These are phyloP conservation scores for Gobio occitaniae DNA, from an alignment of 2,797 vertebrate genomes.

Conservation along the genomic window DNA sequence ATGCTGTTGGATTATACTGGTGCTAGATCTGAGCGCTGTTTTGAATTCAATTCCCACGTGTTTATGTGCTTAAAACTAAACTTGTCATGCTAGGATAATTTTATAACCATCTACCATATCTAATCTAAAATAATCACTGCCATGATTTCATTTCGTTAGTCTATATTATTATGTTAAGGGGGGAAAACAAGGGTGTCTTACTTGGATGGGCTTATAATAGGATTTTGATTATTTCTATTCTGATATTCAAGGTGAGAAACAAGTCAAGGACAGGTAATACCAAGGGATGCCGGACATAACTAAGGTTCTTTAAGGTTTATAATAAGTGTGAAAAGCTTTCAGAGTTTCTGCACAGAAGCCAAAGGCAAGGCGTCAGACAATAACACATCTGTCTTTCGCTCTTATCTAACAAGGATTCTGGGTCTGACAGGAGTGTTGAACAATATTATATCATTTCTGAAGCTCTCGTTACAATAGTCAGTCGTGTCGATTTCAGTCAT, in stretches of 20 bases:
- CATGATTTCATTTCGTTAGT: neutral
- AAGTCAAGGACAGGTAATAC: neutral
- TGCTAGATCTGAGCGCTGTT: conserved; percentile 31
- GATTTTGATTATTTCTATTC: conserved; percentile 22
- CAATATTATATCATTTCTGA: neutral
- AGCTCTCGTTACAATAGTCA: neutral
- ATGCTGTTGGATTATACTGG: neutral
- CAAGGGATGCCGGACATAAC: conserved; percentile 1
- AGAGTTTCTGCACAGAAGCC: neutral
- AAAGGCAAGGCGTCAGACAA: neutral
- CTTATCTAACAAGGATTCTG: neutral
- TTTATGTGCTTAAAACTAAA: neutral
- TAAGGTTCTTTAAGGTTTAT: conserved; percentile 22
- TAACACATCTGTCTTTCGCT: neutral
- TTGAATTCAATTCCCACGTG: conserved; percentile 9
- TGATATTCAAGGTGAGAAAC: conserved; percentile 29
- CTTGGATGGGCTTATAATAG: neutral
- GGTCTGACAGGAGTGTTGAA: neutral
- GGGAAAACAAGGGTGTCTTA: neutral
- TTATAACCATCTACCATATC: neutral
- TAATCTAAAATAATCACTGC: neutral
- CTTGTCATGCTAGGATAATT: neutral
- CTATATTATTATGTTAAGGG: neutral
- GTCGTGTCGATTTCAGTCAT: neutral
- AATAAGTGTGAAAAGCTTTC: conserved; percentile 33